A percentile compares a stretch with the other conserved stretches of the same genome.
Conservation (phyloP, 2,888 invertebrate species). For the Tortricodes alternella region DNA sequence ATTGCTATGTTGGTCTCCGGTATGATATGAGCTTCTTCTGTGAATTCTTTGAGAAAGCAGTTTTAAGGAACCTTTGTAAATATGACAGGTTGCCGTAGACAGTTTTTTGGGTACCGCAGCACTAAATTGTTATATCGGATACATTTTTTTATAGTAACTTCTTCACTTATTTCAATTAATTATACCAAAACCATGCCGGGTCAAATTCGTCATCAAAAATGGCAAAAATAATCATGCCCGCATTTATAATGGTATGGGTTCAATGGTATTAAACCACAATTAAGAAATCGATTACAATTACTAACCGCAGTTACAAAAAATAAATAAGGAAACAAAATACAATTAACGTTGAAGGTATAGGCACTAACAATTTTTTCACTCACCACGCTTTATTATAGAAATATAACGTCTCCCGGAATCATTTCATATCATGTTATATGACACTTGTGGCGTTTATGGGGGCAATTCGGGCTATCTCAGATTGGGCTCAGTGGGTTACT, state of each 20-base stretch:
- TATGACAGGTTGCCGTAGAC: too few species aligned
- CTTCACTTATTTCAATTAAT: too few species aligned
- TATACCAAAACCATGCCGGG: too few species aligned
- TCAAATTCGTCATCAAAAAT: too few species aligned
- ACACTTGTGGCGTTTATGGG: slow-evolving; percentile 46
- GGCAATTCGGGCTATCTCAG: slow-evolving; percentile 48
- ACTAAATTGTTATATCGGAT: too few species aligned
- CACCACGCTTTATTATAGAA: background rate
- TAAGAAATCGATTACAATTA: too few species aligned
- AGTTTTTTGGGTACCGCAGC: too few species aligned
- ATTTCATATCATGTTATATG: slow-evolving; percentile 40
- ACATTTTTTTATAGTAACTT: too few species aligned
- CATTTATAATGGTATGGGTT: too few species aligned
- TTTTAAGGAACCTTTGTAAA: background rate
- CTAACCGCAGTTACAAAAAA: background rate
- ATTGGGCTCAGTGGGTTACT: background rate
- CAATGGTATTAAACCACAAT: too few species aligned
- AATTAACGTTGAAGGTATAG: background rate
- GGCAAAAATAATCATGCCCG: too few species aligned
- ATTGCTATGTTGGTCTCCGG: slow-evolving; percentile 38
- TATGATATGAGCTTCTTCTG: background rate
- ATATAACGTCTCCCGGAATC: slow-evolving; percentile 8
- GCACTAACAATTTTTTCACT: too few species aligned
- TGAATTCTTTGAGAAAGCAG: background rate
- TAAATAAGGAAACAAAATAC: background rate